Conservation (phyloP, 2,888 invertebrate species). For the Nephrotoma guestfalica region DNA sequence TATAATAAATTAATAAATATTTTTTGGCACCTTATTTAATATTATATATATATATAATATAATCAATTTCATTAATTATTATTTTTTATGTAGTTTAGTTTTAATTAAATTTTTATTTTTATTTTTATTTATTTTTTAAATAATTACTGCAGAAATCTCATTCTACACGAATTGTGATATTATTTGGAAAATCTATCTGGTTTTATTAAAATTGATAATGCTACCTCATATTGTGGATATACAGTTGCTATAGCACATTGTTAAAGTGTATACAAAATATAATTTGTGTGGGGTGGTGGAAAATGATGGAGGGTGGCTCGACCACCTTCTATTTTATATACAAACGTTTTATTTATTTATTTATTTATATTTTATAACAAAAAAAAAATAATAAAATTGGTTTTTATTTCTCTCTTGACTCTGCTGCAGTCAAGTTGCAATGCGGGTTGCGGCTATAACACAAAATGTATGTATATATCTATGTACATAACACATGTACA, state of each 20-base stretch:
- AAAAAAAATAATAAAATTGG: neutral
- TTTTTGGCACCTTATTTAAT: neutral
- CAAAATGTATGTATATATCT: neutral
- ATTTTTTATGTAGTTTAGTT: too few relatives aligned
- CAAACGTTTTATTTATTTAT: neutral
- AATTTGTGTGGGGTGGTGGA: neutral
- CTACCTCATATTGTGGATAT: neutral
- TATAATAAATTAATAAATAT: neutral
- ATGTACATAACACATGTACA: constrained; percentile 15
- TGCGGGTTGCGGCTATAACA: constrained; percentile 30
- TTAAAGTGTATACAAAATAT: neutral
- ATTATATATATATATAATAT: neutral
- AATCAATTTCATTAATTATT: neutral
- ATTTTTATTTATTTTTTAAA: neutral
- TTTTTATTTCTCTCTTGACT: neutral
- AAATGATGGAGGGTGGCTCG: neutral
- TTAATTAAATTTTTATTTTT: neutral
- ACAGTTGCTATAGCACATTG: neutral
- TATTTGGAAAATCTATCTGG: neutral
- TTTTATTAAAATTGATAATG: neutral
- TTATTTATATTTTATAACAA: neutral
- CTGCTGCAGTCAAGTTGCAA: constrained; percentile 18
- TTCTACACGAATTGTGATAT: neutral
- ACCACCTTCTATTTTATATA: neutral
- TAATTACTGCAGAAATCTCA: neutral